Conservation (phyloP, 2,888 invertebrate genomes). For the Tribolium freemani region DNA sequence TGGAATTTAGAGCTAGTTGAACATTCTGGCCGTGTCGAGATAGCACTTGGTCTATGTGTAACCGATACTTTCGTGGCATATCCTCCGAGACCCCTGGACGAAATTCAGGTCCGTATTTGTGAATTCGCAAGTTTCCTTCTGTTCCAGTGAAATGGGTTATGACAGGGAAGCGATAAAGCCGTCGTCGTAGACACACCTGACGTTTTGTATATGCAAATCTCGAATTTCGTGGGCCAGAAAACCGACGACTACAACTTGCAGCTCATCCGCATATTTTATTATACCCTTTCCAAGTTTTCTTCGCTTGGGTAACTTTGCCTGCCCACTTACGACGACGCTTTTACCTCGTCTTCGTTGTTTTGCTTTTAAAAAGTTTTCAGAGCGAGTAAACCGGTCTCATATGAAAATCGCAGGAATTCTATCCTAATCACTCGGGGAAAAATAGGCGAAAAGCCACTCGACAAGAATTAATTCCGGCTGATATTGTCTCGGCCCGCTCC, state of each 20-base stretch:
- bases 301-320: conserved; percentile 45
- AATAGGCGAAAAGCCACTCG: neutral
- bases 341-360: conserved; percentile 30
- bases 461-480: conserved; percentile 51
- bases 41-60: neutral
- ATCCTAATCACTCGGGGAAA: neutral
- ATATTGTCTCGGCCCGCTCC: conserved; percentile 48
- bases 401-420: neutral
- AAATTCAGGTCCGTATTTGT: conserved; percentile 12
- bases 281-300: conserved; percentile 49
- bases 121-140: conserved; percentile 15
- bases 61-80: neutral
- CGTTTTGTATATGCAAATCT: conserved; percentile 43
- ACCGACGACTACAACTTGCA: conserved; percentile 40
- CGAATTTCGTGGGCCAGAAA: conserved; percentile 39
- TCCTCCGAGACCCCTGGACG: neutral
- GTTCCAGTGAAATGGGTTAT: conserved; percentile 23
- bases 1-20: neutral
- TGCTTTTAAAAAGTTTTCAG: conserved; percentile 32
- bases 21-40: neutral
- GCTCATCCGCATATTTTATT: conserved; percentile 51
- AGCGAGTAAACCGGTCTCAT: conserved; percentile 8
- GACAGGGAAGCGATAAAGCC: conserved; percentile 21
- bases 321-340: conserved; percentile 45
- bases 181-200: conserved; percentile 35